Conservation (phyloP, 2,113 vertebrate species). For the Motacilla alba region DNA sequence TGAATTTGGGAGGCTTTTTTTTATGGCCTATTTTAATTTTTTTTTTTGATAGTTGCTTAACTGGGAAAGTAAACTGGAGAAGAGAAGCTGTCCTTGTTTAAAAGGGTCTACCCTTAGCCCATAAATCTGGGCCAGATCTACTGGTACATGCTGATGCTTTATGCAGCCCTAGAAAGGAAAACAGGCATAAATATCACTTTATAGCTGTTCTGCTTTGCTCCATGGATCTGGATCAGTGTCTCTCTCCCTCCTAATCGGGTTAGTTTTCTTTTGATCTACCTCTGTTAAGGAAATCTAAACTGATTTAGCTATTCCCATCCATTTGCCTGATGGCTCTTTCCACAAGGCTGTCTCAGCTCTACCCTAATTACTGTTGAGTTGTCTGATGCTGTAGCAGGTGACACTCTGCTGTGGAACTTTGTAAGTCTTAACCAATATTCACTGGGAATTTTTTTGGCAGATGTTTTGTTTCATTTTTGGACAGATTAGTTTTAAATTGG, state of each 20-base stretch:
- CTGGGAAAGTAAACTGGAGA: not conserved
- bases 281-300: constrained; percentile 3
- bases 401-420: not conserved
- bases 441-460: not conserved
- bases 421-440: not conserved
- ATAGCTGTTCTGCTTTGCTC: not conserved
- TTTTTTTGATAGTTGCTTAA: not conserved
- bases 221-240: not conserved
- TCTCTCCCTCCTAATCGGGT: not conserved
- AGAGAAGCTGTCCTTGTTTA: not conserved
- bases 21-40: not conserved
- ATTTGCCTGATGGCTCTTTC: not conserved
- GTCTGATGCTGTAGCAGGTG: not conserved
- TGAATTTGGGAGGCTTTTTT: not conserved
- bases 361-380: not conserved
- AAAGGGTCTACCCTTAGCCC: not conserved
- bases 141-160: not conserved
- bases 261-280: constrained; percentile 28
- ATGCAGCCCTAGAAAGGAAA: not conserved
- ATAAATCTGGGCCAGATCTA: not conserved
- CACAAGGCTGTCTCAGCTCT: not conserved
- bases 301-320: not conserved
- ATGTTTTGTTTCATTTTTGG: constrained; percentile 14
- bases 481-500: not conserved
- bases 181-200: not conserved